Evolutionary conservation across 1,140 invertebrate species (phyloP), one percentile per base, ranked within the genome.

Genomic region (Brachionus koreanus): DNA sequence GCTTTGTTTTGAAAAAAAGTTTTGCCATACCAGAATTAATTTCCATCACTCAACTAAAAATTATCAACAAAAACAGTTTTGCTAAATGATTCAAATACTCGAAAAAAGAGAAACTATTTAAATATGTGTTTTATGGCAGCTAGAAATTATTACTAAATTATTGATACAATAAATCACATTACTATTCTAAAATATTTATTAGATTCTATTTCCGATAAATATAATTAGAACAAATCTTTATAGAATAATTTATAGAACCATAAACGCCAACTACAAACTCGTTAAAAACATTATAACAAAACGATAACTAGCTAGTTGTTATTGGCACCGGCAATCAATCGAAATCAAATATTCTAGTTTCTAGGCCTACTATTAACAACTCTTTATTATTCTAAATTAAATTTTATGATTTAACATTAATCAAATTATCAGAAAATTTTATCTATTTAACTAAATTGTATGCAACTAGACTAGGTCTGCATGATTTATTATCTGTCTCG

Each of bases 221-320:
- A 25, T 23, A 65, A 33, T 65, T 33, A 65, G 33, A 65, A 65
- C 25, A 65, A 65, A 65, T 13, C 25, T 65, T 65, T 33, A 65
- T 65, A 65, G 63, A 65, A 65, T 65, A 65, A 65, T 65, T 65
- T 65, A 65, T 65, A 37, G 63, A 65, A 65, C n/a, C 63, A 65
- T 33, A 33, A 65, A 65, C 25, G 33, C 63, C 63, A 65, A 65
- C 63, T 33, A 35, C 10, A 65, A 65, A 65, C 25, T 37, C 33
- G 12, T 33, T 65, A 65, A 65, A 29, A 65, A 65, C 25, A n/a
- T 33, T 65, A 33, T 65, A 33, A 37, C 63, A 16, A 16, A 57
- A 57, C 16, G 49, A 57, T 57, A 57, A 57, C 49, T 57, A 57
- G 49, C n/a, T 57, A 57, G 49, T 57, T 57, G 49, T 57, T 23